Evolutionary conservation across 2,888 invertebrate genomes (phyloP).

Genomic region (Diplazon laetatorius): DNA sequence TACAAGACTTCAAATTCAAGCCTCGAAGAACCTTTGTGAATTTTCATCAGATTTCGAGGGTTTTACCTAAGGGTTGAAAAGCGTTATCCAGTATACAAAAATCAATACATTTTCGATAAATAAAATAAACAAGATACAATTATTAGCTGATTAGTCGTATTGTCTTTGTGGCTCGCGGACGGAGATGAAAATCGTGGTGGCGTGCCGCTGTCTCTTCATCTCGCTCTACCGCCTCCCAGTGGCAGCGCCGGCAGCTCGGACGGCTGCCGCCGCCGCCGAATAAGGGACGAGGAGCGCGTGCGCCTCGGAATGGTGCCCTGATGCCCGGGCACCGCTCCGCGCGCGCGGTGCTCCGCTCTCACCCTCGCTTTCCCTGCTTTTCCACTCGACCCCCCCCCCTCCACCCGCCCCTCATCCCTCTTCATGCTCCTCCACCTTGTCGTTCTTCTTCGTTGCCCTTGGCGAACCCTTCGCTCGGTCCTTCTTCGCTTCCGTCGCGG

Average conservation of each 20-base stretch:
- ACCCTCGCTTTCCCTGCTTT: constrained; percentile 25
- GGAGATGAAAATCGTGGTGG: constrained; percentile 20
- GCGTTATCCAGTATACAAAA: too few relatives aligned
- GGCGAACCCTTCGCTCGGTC: constrained; percentile 2
- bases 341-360: constrained; percentile 52
- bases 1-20: too few relatives aligned
- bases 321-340: constrained; percentile 78
- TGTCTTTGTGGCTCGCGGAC: too few relatives aligned
- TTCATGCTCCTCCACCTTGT: constrained; percentile 30
- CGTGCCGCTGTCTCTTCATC: constrained; percentile 31
- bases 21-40: too few relatives aligned
- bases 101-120: too few relatives aligned
- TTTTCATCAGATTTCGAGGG: too few relatives aligned
- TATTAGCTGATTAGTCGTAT: too few relatives aligned
- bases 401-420: constrained; percentile 20
- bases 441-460: not conserved
- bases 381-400: constrained; percentile 24
- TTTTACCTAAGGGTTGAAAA: too few relatives aligned
- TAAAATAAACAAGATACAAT: too few relatives aligned
- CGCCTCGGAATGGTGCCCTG: constrained; percentile 76
- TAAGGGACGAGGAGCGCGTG: constrained; percentile 62
- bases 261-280: constrained; percentile 46
- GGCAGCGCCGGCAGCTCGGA: constrained; percentile 54
- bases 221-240: constrained; percentile 35
- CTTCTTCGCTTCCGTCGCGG: constrained; percentile 37